Evolutionary conservation across 2,888 invertebrate species (phyloP), one percentile per base, ranked within the genome.

Genomic region (Tenthredo distinguenda): DNA sequence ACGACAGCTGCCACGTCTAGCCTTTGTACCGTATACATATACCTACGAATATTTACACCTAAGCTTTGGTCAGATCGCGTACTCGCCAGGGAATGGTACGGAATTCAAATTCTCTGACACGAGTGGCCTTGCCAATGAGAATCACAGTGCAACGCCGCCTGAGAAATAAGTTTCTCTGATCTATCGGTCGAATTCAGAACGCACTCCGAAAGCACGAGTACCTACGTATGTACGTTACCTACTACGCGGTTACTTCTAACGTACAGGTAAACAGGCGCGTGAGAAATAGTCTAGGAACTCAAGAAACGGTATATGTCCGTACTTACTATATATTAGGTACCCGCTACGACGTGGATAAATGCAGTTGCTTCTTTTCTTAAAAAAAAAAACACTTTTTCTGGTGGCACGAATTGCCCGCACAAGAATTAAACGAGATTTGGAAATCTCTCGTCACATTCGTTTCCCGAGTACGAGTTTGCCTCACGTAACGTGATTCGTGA

Each of bases 121-220:
- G 83, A 65, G 65, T 83, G 65, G 83, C 43, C 62, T 83, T 50
- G 68, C 47, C 83, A 83, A 83, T 83, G 83, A 83, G 83, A 83
- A 65, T 18, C 72, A 77, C 50, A n/a, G 31, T 21, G 72, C 72
- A 43, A 43, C 21, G 43, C 72, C 72, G 77, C 77, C n/a, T 47
- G 50, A 7, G 50, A 77, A 77, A 77, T 50, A 62, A 31, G 34
- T 81, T 62, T 62, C 81, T 81, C 62, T 40, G 62, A 81, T 81
- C 9, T 77, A 62, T 81, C 81, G 62, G 37, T 62, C 81, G 81
- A 81, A 81, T 81, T 81, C 62, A 62, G 40, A 62, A 81, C 40
- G 37, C 79, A 79, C 18, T 55, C 9, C 58, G 55, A 47, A 79
- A 55, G 21, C 79, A n/a, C 79, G 6, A 50, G 47, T 47, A 47